These are phyloP conservation scores for Atrichornis clamosus DNA, from an alignment of 2,113 vertebrate genomes.

Conservation along the genomic window DNA sequence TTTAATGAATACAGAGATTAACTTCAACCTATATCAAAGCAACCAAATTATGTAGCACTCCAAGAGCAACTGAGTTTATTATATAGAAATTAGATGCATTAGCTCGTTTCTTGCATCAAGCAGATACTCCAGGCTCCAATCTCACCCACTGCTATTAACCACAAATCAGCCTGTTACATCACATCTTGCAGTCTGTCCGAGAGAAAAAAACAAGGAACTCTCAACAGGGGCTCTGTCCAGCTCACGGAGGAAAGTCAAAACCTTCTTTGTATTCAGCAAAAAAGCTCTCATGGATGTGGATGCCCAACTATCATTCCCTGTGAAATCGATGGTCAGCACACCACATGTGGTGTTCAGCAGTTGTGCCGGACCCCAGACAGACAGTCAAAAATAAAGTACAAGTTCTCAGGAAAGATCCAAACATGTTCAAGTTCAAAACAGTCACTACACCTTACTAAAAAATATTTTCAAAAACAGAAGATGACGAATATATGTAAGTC, in stretches of 20 bases:
- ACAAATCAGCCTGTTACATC: conserved; percentile 36
- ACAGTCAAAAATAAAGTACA: neutral
- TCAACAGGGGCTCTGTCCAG: conserved; percentile 9
- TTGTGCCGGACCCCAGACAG: neutral
- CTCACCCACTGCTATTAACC: conserved; percentile 1
- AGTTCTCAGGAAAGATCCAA: neutral
- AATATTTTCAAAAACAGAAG: neutral
- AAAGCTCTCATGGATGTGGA: neutral
- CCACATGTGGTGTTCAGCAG: neutral
- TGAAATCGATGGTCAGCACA: neutral
- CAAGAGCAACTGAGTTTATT: neutral
- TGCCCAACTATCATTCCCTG: neutral
- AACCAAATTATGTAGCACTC: neutral
- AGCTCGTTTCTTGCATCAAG: conserved; percentile 5
- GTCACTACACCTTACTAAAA: neutral
- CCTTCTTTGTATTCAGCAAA: conserved; percentile 3
- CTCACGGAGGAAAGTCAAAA: conserved; percentile 15
- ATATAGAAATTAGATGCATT: neutral
- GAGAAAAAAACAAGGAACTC: neutral
- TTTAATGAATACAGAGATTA: neutral
- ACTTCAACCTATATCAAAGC: neutral
- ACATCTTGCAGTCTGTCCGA: conserved; percentile 20
- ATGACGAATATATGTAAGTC: neutral
- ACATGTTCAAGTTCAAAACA: neutral
- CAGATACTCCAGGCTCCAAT: neutral